Evolutionary conservation across 2,113 vertebrate species (phyloP).

Genomic region (Scomber colias): DNA sequence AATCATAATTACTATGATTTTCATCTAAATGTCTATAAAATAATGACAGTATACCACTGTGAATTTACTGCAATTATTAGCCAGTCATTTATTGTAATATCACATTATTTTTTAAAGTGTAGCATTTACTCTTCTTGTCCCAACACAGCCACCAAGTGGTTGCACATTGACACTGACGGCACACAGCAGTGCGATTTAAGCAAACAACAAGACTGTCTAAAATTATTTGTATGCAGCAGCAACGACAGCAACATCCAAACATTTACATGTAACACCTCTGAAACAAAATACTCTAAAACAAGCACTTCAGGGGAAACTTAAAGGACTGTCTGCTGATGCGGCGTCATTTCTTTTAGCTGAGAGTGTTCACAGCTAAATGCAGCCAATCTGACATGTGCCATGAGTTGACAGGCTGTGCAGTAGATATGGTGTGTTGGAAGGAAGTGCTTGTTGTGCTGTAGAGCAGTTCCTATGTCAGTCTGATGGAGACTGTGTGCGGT

Average conservation of each 20-base stretch:
- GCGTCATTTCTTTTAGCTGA: slow-evolving; percentile 13
- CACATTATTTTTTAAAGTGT: too few species aligned
- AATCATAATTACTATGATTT: too few species aligned
- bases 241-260: slow-evolving; percentile 9
- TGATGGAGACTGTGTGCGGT: slow-evolving; percentile 40
- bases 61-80: too few species aligned
- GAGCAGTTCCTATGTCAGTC: slow-evolving; percentile 29
- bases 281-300: slow-evolving; percentile 22
- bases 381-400: slow-evolving; percentile 44
- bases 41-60: too few species aligned
- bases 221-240: neutral
- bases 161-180: slow-evolving; percentile 5
- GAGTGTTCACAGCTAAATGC: slow-evolving; percentile 32
- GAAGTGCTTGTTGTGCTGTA: slow-evolving; percentile 27
- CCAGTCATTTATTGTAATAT: too few species aligned
- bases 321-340: neutral
- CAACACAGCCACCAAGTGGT: neutral
- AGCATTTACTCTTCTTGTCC: too few species aligned
- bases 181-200: slow-evolving; percentile 2
- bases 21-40: too few species aligned
- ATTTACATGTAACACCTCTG: neutral
- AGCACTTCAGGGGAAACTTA: slow-evolving; percentile 5
- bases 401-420: slow-evolving; percentile 27
- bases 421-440: slow-evolving; percentile 23
- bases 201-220: slow-evolving; percentile 14